These are phyloP conservation scores for Megaceryle alcyon DNA, from an alignment of 2,797 vertebrate genomes.

Conservation along the genomic window DNA sequence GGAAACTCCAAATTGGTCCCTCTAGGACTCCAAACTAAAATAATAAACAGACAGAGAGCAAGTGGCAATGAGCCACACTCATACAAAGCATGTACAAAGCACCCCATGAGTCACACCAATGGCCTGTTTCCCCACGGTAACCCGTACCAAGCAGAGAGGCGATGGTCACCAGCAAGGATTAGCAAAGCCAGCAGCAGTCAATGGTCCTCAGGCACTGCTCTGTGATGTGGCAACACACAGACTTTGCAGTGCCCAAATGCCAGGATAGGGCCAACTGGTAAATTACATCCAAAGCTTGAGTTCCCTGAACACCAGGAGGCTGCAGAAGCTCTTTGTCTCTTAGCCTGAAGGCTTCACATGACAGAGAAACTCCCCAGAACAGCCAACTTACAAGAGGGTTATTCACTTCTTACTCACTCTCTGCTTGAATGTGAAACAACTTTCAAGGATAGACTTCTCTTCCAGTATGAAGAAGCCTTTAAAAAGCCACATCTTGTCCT, in stretches of 20 bases:
- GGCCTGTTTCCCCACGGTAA: background rate
- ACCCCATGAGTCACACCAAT: rapidly evolving
- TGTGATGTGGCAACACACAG: no score
- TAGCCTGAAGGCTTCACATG: background rate
- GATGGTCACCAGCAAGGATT: background rate
- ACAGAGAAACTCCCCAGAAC: background rate
- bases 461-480: background rate
- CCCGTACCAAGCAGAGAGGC: background rate
- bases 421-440: background rate
- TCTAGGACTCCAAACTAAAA: background rate
- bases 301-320: background rate
- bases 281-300: background rate
- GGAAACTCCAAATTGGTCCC: background rate
- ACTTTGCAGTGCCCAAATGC: background rate
- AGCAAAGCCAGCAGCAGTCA: background rate
- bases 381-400: background rate
- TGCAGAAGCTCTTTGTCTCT: background rate
- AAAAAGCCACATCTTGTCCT: background rate
- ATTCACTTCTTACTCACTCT: background rate
- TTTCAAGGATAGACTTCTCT: background rate
- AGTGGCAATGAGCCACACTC: background rate
- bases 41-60: background rate
- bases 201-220: background rate
- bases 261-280: background rate
- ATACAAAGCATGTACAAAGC: background rate